phyloP scores from a whole-genome alignment of 2,888 invertebrate genomes.

The Coremacera marginata region DNA sequence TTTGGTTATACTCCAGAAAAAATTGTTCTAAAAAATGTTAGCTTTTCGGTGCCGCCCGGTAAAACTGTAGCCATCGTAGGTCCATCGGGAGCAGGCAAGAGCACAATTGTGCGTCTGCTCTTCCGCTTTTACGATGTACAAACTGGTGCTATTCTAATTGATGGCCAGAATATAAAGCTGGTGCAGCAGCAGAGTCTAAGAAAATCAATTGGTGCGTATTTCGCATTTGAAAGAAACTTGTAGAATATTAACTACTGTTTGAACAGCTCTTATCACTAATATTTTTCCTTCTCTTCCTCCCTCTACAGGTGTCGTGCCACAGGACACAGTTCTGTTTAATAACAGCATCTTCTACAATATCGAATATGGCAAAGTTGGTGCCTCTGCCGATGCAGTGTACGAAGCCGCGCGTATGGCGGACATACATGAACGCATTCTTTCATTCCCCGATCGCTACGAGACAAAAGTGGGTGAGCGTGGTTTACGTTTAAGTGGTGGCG shows the following conservation, averaged over 20 bases:
- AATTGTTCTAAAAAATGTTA: slow-evolving; percentile 80
- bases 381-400: slow-evolving; percentile 85
- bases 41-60: slow-evolving; percentile 84
- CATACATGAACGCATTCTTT: slow-evolving; percentile 90
- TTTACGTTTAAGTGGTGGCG: slow-evolving; percentile 94
- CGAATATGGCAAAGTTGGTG: slow-evolving; percentile 86
- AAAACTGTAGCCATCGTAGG: slow-evolving; percentile 90
- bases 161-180: slow-evolving; percentile 88
- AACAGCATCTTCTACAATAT: slow-evolving; percentile 95
- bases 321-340: slow-evolving; percentile 96
- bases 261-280: neutral
- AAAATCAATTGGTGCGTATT: slow-evolving; percentile 73
- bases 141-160: slow-evolving; percentile 86
- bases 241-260: neutral
- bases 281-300: neutral
- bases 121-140: slow-evolving; percentile 97
- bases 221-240: neutral
- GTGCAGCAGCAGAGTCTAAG: slow-evolving; percentile 89
- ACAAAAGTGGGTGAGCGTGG: slow-evolving; percentile 96
- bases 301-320: slow-evolving; percentile 87
- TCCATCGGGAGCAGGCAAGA: slow-evolving; percentile 93
- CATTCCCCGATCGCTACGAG: slow-evolving; percentile 92
- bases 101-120: slow-evolving; percentile 92
- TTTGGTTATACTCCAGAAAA: slow-evolving; percentile 90
- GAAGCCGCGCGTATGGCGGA: slow-evolving; percentile 93